Evolutionary conservation across 2,888 invertebrate species (phyloP).

Genomic region (Matsumyia berberina): DNA sequence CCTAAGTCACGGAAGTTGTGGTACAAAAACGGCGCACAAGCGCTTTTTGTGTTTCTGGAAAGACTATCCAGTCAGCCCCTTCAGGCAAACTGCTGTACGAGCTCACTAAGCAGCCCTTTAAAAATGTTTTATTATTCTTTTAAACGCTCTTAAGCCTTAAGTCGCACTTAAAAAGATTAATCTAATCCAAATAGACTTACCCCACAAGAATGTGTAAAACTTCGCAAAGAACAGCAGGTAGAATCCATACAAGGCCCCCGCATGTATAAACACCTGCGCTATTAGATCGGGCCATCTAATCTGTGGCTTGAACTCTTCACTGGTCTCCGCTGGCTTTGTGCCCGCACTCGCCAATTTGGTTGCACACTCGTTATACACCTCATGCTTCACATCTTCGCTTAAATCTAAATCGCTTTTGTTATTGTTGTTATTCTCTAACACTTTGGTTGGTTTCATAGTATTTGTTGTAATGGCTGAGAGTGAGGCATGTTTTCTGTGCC

Average conservation of each 20-base stretch:
- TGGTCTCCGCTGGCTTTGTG: conserved; percentile 18
- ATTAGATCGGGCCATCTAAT: conserved; percentile 90
- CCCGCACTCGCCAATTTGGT: conserved; percentile 34
- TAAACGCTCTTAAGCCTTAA: no score
- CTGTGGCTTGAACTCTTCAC: conserved; percentile 85
- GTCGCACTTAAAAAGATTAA: not conserved
- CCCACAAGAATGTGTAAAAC: conserved; percentile 88
- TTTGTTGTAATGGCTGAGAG: conserved; percentile 69
- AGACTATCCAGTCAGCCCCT: no score
- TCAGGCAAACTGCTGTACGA: no score
- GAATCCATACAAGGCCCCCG: conserved; percentile 89
- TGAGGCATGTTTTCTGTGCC: conserved; percentile 56
- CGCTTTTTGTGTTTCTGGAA: no score
- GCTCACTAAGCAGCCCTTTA: no score
- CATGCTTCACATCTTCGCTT: conserved; percentile 81
- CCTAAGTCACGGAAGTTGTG: no score
- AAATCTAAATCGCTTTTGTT: conserved; percentile 69
- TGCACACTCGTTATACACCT: conserved; percentile 80
- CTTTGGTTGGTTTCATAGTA: conserved; percentile 51
- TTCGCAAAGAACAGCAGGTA: conserved; percentile 88
- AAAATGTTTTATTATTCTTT: no score
- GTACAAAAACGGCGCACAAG: no score
- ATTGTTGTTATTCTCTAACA: conserved; percentile 77
- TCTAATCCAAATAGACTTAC: conserved; percentile 86
- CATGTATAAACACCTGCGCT: conserved; percentile 89